These are phyloP conservation scores for Corydoras sp. DNA, from an alignment of 2,113 vertebrate genomes.

Conservation along the genomic window DNA sequence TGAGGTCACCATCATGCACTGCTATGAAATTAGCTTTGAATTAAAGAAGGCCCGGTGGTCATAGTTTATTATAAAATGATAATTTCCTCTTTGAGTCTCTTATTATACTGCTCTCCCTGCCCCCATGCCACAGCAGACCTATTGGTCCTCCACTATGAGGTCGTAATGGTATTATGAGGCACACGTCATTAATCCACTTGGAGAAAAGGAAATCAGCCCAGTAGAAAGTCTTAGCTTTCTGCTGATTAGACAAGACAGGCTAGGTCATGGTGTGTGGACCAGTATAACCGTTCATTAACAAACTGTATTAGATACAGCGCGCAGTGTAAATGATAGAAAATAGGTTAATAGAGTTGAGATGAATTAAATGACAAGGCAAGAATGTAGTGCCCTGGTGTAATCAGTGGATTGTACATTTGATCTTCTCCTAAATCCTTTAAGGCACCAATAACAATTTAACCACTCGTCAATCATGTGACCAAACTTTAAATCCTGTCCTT, in stretches of 20 bases:
- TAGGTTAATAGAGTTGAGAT: conserved; percentile 16
- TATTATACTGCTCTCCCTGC: not conserved
- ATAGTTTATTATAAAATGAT: conserved; percentile 18
- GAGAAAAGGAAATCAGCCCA: conserved; percentile 46
- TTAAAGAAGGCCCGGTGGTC: conserved; percentile 14
- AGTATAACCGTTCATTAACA: conserved; percentile 24
- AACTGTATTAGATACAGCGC: conserved; percentile 16
- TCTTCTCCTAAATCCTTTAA: conserved; percentile 8
- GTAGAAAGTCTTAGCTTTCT: conserved; percentile 42
- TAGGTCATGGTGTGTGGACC: conserved; percentile 23
- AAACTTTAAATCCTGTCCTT: not conserved
- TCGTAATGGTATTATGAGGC: conserved; percentile 56
- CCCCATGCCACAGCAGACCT: conserved; percentile 2
- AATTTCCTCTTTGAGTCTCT: conserved; percentile 18
- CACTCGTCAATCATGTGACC: not conserved
- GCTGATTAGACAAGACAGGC: conserved; percentile 32
- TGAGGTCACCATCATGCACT: conserved; percentile 20
- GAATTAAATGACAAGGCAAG: conserved; percentile 24
- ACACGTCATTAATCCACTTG: conserved; percentile 58
- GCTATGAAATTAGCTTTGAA: conserved; percentile 22
- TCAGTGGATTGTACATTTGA: conserved; percentile 1
- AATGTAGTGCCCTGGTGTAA: conserved; percentile 5
- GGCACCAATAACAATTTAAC: conserved; percentile 7
- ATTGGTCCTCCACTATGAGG: conserved; percentile 26
- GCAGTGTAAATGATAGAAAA: conserved; percentile 20